Evolutionary conservation across 1,140 invertebrate species (phyloP), one percentile per base, ranked within the genome.

Genomic region (Colletes gigas): DNA sequence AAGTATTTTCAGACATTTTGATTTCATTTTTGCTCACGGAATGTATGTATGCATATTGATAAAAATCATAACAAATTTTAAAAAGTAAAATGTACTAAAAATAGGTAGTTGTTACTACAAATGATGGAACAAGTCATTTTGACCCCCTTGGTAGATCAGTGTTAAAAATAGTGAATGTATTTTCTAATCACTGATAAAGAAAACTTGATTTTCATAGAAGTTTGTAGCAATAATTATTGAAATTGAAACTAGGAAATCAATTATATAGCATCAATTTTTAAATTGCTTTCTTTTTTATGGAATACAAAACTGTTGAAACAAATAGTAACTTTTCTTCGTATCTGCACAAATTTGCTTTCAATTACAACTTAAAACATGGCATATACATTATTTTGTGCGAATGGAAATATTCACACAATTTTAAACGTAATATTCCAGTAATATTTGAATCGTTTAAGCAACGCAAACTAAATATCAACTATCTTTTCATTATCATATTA

Each of bases 261-360:
- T 44, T 44, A 9, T 44, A 44, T 44, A 44, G 44, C 8, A 44
- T 44, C 55, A 50, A 60, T n/a, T 0, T 15, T 15, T 17, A 30
- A 30, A 41, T 47, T 21, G 5, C 19, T 15, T 39, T 19, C 57
- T 47, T 10, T 57, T 47, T 68, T 10, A 30, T 8, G 4, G 9
- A 47, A 67, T 57, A 47, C 67, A 55, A 67, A 8, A 76, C 50
- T 50, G n/a, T 14, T 4, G 15, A 74, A 63, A 63, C 44, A 74
- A 74, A 63, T 52, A 17, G 21, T 62, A 44, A 62, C 8, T 5
- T 17, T 62, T 73, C 10, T 50, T 73, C 14, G 3, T 63, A 50
- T 30, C 2, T 5, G 19, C 30, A 65, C 19, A 75, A 19, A 15
- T 75, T 75, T 5, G 15, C 17, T 44, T 66, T 75, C 12, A 19